These are phyloP conservation scores for Triops cancriformis DNA, from an alignment of 1,140 invertebrate genomes.

Conservation along the genomic window DNA sequence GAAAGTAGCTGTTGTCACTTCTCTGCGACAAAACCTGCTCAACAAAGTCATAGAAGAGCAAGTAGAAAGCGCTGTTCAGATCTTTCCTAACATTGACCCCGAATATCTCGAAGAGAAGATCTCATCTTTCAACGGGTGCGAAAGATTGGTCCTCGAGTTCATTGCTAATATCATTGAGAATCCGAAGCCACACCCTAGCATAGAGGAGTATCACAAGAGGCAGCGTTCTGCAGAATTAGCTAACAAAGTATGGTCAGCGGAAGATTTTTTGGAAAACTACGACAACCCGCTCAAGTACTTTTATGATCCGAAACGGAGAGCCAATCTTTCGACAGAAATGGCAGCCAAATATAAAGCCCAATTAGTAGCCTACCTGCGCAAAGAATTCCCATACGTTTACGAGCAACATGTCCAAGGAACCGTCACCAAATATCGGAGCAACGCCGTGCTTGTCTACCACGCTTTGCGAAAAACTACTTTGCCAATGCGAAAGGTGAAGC, in stretches of 20 bases:
- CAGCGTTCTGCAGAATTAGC: conserved; percentile 37
- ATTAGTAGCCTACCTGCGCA: background rate
- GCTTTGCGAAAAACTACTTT: background rate
- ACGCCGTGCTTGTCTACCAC: background rate
- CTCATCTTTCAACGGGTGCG: conserved; percentile 45
- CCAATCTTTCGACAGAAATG: conserved; percentile 28
- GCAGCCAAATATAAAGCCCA: background rate
- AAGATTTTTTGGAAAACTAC: conserved; percentile 48
- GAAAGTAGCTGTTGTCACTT: background rate
- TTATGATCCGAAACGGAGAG: conserved; percentile 38
- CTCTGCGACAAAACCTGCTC: background rate
- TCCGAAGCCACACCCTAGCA: background rate
- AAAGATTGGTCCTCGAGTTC: background rate
- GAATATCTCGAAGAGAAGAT: conserved; percentile 44
- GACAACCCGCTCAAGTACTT: conserved; percentile 48
- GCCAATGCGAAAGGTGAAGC: background rate
- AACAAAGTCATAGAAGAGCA: conserved; percentile 33
- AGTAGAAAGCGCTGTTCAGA: conserved; percentile 37
- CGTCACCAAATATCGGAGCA: background rate
- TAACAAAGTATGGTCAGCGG: conserved; percentile 41
- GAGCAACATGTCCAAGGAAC: background rate
- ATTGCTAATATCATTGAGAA: background rate
- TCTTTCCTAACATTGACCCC: conserved; percentile 46
- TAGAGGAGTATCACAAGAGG: conserved; percentile 41
- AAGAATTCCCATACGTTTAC: background rate